phyloP scores from a whole-genome alignment of 2,888 invertebrate species.

The Prostheceraeus crozeri region DNA sequence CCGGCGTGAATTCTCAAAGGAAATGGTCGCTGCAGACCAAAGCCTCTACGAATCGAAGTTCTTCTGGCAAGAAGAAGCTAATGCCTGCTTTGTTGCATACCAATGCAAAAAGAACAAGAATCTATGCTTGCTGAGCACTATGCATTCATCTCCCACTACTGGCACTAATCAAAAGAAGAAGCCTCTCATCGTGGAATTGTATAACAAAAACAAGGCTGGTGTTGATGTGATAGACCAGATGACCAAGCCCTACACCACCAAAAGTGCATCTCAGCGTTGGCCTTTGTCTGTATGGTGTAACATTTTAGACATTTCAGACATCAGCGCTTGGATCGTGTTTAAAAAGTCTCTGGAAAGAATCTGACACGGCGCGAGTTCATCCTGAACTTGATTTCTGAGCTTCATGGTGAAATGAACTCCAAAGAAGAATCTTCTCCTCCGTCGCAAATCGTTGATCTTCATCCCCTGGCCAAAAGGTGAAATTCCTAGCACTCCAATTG shows the following conservation, averaged over 20 bases:
- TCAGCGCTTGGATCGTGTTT: slow-evolving; percentile 16
- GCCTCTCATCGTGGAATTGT: neutral
- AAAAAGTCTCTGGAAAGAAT: no score
- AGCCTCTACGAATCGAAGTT: no score
- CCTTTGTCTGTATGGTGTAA: no score
- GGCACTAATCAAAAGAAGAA: slow-evolving; percentile 12
- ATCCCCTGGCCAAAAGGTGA: no score
- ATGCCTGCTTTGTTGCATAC: neutral
- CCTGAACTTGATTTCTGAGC: no score
- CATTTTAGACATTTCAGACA: neutral
- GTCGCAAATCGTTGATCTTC: no score
- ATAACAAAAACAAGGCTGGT: neutral
- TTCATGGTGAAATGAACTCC: no score
- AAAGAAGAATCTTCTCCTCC: no score
- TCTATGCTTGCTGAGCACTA: slow-evolving; percentile 1
- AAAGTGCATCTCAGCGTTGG: slow-evolving; percentile 1
- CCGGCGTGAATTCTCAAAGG: no score
- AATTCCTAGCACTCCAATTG: no score
- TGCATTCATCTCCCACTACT: neutral
- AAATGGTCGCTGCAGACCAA: no score
- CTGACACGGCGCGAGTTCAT: no score
- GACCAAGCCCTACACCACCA: neutral
- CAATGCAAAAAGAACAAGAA: slow-evolving; percentile 3
- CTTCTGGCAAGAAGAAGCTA: slow-evolving; percentile 5
- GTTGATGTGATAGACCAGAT: slow-evolving; percentile 5